Conservation (phyloP, 2,888 invertebrate species). For the Timandra comae region DNA sequence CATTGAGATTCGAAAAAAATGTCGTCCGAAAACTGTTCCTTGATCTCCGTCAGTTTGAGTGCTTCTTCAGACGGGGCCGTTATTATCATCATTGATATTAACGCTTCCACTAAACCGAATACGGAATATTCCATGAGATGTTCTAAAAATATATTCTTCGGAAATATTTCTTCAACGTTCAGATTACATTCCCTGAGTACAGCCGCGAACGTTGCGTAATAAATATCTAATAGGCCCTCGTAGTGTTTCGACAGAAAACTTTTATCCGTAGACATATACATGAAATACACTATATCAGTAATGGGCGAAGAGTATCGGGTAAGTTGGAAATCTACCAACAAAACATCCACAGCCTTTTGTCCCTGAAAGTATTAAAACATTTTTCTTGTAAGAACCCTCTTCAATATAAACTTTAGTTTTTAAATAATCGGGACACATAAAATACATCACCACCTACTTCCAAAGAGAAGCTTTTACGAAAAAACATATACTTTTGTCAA, state of each 20-base stretch:
- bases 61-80: conserved; percentile 52
- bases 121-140: conserved; percentile 51
- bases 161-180: conserved; percentile 41
- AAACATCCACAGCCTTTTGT: conserved; percentile 41
- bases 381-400: neutral
- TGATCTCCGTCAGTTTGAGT: conserved; percentile 49
- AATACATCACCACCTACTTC: too few species aligned
- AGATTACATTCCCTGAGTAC: conserved; percentile 49
- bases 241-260: conserved; percentile 43
- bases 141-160: conserved; percentile 37
- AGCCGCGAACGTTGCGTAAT: conserved; percentile 49
- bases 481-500: too few species aligned
- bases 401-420: conserved; percentile 10
- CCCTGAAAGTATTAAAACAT: conserved; percentile 38
- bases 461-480: too few species aligned
- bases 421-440: too few species aligned
- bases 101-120: conserved; percentile 52
- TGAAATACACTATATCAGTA: conserved; percentile 51
- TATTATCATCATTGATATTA: conserved; percentile 61
- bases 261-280: conserved; percentile 49
- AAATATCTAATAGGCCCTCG: conserved; percentile 40
- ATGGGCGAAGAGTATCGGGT: conserved; percentile 49
- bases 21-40: conserved; percentile 37
- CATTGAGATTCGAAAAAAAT: conserved; percentile 30
- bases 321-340: conserved; percentile 51